These are phyloP conservation scores for Xestia xanthographa DNA, from an alignment of 2,888 invertebrate genomes.

Conservation along the genomic window DNA sequence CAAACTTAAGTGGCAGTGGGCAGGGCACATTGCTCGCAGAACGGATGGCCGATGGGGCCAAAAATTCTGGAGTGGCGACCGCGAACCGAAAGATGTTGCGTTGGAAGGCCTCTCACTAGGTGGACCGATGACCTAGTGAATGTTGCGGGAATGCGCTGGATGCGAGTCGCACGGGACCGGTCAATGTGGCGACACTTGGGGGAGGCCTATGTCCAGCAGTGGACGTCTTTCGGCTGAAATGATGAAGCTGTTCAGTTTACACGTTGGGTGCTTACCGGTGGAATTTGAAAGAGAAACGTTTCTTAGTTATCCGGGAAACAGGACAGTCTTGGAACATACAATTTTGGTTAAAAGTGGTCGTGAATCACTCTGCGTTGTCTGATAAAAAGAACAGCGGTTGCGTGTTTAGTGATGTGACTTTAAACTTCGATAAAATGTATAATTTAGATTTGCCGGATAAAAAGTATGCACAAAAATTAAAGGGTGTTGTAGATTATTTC, in stretches of 20 bases:
- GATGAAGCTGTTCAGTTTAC: conserved; percentile 29
- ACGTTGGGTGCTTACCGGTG: conserved; percentile 64
- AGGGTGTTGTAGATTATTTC: background rate
- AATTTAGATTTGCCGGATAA: background rate
- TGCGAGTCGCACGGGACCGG: no score
- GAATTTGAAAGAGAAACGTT: conserved; percentile 66
- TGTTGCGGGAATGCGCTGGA: no score
- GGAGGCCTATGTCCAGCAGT: no score
- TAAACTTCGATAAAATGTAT: background rate
- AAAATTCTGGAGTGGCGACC: no score
- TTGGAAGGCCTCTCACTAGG: no score
- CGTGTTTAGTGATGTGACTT: conserved; percentile 44
- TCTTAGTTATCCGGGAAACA: conserved; percentile 52
- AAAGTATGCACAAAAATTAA: background rate
- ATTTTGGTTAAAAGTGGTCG: conserved; percentile 44
- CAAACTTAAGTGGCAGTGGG: no score
- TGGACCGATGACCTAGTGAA: no score
- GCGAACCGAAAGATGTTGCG: no score
- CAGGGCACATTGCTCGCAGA: no score
- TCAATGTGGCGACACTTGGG: no score
- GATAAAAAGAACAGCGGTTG: conserved; percentile 56
- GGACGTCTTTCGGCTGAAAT: no score
- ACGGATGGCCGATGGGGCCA: no score
- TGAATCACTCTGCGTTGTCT: conserved; percentile 62
- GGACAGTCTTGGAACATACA: conserved; percentile 41